Conservation (phyloP, 1,140 invertebrate species). For the Elysia chlorotica region DNA sequence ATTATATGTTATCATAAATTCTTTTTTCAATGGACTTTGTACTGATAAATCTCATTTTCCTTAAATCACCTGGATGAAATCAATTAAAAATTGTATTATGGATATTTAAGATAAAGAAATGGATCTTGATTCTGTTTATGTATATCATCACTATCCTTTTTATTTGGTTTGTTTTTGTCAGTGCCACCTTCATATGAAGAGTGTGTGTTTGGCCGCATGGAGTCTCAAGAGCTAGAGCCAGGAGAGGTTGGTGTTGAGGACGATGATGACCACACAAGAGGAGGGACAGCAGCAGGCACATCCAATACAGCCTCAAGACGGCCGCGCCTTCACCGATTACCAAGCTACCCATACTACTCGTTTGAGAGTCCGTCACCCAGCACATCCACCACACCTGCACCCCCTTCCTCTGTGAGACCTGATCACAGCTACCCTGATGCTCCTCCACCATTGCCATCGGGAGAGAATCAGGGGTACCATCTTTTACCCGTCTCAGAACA, state of each 20-base stretch:
- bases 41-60: too few species aligned
- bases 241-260: constrained; percentile 28
- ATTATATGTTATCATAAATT: too few species aligned
- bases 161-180: constrained; percentile 26
- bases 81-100: too few species aligned
- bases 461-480: background rate
- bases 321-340: constrained; percentile 16
- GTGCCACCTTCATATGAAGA: constrained; percentile 62
- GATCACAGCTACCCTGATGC: background rate
- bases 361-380: too few species aligned
- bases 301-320: constrained; percentile 6
- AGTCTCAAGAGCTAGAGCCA: constrained; percentile 51
- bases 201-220: constrained; percentile 58
- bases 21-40: too few species aligned
- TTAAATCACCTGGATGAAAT: too few species aligned
- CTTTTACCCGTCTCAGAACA: too few species aligned
- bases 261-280: constrained; percentile 11
- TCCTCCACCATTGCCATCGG: background rate
- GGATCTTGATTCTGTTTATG: too few species aligned
- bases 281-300: constrained; percentile 17
- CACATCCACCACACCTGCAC: background rate
- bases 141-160: background rate
- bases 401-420: background rate
- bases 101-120: too few species aligned
- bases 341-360: constrained; percentile 34